Base-by-base conservation (phyloP, 2,888 invertebrate genomes). In the Orthosia incerta region DNA sequence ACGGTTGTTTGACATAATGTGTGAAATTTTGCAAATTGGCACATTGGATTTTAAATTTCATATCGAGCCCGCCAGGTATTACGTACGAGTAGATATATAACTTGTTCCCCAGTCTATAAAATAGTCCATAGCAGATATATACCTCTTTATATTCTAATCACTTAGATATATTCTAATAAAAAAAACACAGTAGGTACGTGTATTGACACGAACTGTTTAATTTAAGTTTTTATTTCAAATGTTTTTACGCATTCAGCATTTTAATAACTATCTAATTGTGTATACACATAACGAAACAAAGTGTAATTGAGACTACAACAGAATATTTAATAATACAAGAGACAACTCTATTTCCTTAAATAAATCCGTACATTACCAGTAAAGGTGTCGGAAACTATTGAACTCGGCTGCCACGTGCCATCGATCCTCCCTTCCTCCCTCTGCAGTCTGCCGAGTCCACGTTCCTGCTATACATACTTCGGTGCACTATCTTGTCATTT, bases 381-480 rank as follows among this genome's bases (percentile, higher is more conserved):
- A 31, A 31, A 23, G 9, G 7, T 16, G 39, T 46, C 53, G 13
- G 46, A 23, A 46, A 62, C 31, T 51, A 39, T 48, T 26, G 31
- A 51, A 63, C n/a, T 15, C 23, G 7, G 23, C 64, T 9, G 39
- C 23, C 75, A 56, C 55, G 73, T 75, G 64, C 23, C 31, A 50
- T 63, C 48, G 76, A 75, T 75, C 23, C 31, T 50, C 18, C 56
- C 7, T 45, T 50, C n/a, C n/a, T n/a, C n/a, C n/a, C n/a, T n/a
- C n/a, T n/a, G n/a, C n/a, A n/a, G n/a, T n/a, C n/a, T 46, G 18
- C 7, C 12, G 18, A 39, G 15, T 64, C 20, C 56, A 50, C 26
- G 65, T 73, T 45, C 63, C 16, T n/a, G 23, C 20, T 39, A 39
- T 4, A 39, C 39, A 39, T 39, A 39, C 9, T 1, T 39, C 0